Base-by-base conservation (phyloP, 2,797 vertebrate species). In the Anabas testudineus region DNA sequence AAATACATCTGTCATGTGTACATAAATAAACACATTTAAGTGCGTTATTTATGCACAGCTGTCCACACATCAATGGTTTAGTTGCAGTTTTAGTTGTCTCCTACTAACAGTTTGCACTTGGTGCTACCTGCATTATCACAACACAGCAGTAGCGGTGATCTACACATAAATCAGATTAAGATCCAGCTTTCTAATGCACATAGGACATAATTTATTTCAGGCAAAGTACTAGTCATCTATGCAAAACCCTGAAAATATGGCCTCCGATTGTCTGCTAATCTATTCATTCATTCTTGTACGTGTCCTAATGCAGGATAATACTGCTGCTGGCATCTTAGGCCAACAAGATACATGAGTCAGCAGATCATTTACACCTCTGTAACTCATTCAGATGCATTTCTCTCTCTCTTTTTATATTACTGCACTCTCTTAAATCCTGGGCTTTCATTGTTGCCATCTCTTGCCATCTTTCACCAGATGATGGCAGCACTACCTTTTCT, bases 401-500 rank as follows among this genome's bases (percentile, higher is more conserved):
- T 57, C 51, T 67, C 55, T 73, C 21, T 57, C 51, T 43, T 36
- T 36, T 32, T 39, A 2, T 60, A 46, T 37, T 18, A 24, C 32
- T n/a, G 10, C 45, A 36, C 57, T 59, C 36, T 34, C 18, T 13
- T 32, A 19, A 47, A 0, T 49, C 73, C 42, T 77, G 7, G 54
- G 28, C 12, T 42, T 43, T 61, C 7, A 15, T 26, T 75, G 32
- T 48, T 56, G 14, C 18, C 32, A 14, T 26, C 41, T 47, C 7
- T 51, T 48, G 14, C 47, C 8, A 7, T 58, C 48, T 82, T 76
- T 66, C 43, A 82, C 89, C 94, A 93, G 88, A 80, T 34, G 93
- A 70, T 86, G 92, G 93, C 88, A 94, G 92, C 90, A 91, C 79
- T 82, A 55, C 43, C 77, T 53, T 59, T 81, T 34, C 66, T 74